Percentiles rank a stretch among this genome's conserved stretches.
Evolutionary conservation across 2,113 vertebrate genomes (phyloP).

Genomic region (Dromaius novaehollandiae): DNA sequence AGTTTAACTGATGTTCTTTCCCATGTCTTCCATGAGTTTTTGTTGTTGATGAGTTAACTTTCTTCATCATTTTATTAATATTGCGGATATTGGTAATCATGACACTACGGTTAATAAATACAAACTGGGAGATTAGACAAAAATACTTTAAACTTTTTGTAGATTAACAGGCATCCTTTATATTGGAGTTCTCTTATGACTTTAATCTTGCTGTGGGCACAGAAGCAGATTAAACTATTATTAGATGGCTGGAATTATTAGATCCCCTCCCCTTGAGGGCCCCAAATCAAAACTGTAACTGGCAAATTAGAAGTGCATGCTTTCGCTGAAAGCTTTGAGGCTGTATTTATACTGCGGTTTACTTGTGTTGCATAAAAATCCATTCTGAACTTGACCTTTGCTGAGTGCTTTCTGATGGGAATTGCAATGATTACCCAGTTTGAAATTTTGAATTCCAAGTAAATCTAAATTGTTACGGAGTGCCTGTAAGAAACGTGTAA

Average conservation of each 20-base stretch:
- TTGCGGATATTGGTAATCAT: not conserved
- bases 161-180: slow-evolving; percentile 16
- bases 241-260: slow-evolving; percentile 20
- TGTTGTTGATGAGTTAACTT: not conserved
- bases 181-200: slow-evolving; percentile 12
- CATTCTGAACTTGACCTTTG: not conserved
- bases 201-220: slow-evolving; percentile 39
- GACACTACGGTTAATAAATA: slow-evolving; percentile 45
- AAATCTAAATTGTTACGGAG: not conserved
- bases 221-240: slow-evolving; percentile 52
- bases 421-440: not conserved
- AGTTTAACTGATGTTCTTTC: not conserved
- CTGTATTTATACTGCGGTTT: not conserved
- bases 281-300: not conserved
- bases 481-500: not conserved
- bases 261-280: not conserved
- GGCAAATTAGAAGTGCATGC: not conserved
- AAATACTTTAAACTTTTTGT: slow-evolving; percentile 51
- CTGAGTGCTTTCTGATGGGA: not conserved
- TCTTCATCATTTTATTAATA: not conserved
- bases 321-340: not conserved
- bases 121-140: slow-evolving; percentile 1
- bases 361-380: not conserved
- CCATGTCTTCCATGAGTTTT: not conserved
- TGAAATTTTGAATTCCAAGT: slow-evolving; percentile 11